These are phyloP conservation scores for Liolophura sinensis DNA, from an alignment of 1,140 invertebrate genomes.

Conservation along the genomic window DNA sequence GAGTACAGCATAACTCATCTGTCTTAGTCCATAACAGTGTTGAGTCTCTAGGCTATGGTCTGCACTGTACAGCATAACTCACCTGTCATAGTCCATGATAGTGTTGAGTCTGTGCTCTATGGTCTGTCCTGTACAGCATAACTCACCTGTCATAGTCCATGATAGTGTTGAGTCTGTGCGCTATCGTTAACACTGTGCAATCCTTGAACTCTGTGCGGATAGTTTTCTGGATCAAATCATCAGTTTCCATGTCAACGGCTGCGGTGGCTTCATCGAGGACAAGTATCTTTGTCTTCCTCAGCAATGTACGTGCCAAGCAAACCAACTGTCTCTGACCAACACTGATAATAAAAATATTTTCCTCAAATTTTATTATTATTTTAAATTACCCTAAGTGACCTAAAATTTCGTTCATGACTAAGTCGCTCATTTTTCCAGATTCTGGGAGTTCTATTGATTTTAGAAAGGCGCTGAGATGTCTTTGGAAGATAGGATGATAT, in stretches of 20 bases:
- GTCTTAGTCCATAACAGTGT: conserved; percentile 1
- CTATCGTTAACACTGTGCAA: conserved; percentile 59
- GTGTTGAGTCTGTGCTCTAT: conserved; percentile 92
- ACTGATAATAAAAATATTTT: conserved; percentile 37
- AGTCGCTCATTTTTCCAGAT: too few species aligned
- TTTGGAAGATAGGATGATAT: too few species aligned
- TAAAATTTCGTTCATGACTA: too few species aligned
- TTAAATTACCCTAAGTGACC: too few species aligned
- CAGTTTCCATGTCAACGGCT: conserved; percentile 58
- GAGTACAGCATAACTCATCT: conserved; percentile 1
- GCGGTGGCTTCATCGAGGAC: conserved; percentile 68
- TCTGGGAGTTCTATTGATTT: too few species aligned
- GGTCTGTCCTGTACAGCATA: conserved; percentile 75
- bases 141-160: conserved; percentile 56
- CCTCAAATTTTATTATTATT: too few species aligned
- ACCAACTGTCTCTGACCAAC: conserved; percentile 64
- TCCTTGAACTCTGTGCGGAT: conserved; percentile 55
- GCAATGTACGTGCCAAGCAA: conserved; percentile 62
- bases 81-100: conserved; percentile 72
- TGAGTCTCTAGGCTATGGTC: conserved; percentile 22
- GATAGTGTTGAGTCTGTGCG: conserved; percentile 61
- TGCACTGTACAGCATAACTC: not conserved
- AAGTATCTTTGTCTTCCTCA: conserved; percentile 72
- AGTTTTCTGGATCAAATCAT: conserved; percentile 58
- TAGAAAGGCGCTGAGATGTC: too few species aligned